A percentile compares a stretch with the other conserved stretches of the same genome.
These are phyloP conservation scores for Python bivittatus DNA, from an alignment of 2,113 vertebrate genomes.

Conservation along the genomic window DNA sequence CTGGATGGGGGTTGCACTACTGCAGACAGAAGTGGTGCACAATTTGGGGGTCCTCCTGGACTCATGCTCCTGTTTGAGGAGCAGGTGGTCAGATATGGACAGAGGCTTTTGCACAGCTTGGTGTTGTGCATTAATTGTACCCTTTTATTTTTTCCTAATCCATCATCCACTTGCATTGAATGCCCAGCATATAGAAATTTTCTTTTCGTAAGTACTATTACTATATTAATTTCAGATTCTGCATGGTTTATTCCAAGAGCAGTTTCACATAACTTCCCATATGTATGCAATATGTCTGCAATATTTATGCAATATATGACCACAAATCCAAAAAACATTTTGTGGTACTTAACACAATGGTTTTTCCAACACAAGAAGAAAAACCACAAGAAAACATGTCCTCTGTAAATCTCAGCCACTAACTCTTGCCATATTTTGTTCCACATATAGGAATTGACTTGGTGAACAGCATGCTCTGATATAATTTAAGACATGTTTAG, in stretches of 20 bases:
- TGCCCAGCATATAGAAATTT: background rate
- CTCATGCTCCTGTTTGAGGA: too few species aligned
- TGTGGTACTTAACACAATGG: slow-evolving; percentile 34
- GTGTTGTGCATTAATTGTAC: too few species aligned
- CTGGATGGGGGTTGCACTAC: too few species aligned
- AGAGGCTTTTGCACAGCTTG: too few species aligned
- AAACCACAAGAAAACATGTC: background rate
- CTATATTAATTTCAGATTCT: background rate
- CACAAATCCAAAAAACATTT: slow-evolving; percentile 34
- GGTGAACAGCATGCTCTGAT: background rate
- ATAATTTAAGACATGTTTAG: slow-evolving; percentile 28
- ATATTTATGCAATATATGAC: slow-evolving; percentile 28
- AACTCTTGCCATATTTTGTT: slow-evolving; percentile 9
- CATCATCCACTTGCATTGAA: background rate
- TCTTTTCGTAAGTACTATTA: background rate
- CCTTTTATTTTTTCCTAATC: background rate
- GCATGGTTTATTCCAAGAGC: slow-evolving; percentile 8
- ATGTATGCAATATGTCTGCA: slow-evolving; percentile 33
- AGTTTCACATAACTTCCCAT: slow-evolving; percentile 31
- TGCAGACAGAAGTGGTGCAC: too few species aligned
- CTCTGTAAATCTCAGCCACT: background rate
- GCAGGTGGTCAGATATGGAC: too few species aligned
- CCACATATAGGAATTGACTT: background rate
- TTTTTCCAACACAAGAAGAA: slow-evolving; percentile 21
- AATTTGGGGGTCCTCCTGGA: too few species aligned